phyloP scores from a whole-genome alignment of 2,113 vertebrate species.

The Dipodomys spectabilis region DNA sequence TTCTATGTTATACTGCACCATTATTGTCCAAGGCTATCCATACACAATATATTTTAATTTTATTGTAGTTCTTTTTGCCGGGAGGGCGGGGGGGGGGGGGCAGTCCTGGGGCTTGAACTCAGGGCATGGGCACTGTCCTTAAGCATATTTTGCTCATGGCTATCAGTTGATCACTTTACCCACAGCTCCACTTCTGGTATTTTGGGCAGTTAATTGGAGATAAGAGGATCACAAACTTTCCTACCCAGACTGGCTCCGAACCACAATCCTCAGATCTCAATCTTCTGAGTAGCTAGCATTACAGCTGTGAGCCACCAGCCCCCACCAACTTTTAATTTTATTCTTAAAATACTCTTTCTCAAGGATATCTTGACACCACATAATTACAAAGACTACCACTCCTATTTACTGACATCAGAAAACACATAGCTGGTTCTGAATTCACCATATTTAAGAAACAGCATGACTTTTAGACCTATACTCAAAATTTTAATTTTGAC shows the following conservation, averaged over 20 bases:
- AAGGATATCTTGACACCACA: background rate
- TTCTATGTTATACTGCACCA: background rate
- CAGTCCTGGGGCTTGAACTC: too few species aligned
- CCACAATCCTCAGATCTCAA: too few species aligned
- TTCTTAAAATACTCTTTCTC: background rate
- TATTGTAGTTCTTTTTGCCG: background rate
- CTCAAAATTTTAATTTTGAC: constrained; percentile 23
- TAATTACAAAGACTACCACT: background rate
- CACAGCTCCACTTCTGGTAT: too few species aligned
- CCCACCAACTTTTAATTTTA: too few species aligned
- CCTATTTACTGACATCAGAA: background rate
- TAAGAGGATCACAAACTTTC: too few species aligned
- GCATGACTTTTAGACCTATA: constrained; percentile 4
- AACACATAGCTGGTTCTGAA: constrained; percentile 6
- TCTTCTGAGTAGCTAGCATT: too few species aligned
- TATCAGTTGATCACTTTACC: too few species aligned
- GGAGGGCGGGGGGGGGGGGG: too few species aligned
- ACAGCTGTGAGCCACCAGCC: too few species aligned
- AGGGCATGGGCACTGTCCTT: too few species aligned
- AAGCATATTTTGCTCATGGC: too few species aligned
- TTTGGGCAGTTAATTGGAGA: too few species aligned
- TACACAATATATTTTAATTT: background rate
- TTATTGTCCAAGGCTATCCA: background rate
- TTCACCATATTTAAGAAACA: constrained; percentile 49
- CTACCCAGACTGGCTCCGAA: background rate